phyloP scores from a whole-genome alignment of 2,113 vertebrate genomes.

The Ciconia maguari region DNA sequence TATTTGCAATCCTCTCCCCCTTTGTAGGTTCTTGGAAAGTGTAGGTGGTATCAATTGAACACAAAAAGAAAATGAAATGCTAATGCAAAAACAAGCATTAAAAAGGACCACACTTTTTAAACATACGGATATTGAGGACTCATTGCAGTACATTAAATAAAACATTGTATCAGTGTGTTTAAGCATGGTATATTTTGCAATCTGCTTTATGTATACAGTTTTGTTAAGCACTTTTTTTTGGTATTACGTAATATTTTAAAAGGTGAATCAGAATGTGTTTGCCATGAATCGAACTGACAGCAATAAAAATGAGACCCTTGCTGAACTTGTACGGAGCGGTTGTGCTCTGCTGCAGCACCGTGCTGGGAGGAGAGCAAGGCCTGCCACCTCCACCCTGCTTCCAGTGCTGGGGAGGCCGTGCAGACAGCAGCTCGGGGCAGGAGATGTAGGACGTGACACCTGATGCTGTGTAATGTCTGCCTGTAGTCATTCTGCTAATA shows the following conservation, averaged over 20 bases:
- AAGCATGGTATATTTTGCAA: not conserved
- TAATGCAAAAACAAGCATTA: not conserved
- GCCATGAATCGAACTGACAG: no score
- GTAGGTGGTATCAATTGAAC: not conserved
- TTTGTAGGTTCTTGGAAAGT: not conserved
- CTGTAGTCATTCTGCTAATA: not conserved
- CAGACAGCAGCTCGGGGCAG: fast-evolving
- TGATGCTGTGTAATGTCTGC: not conserved
- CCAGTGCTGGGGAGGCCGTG: not conserved
- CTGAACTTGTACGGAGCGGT: not conserved
- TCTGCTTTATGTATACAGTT: not conserved
- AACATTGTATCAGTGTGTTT: not conserved
- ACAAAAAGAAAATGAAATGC: not conserved
- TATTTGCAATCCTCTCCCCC: not conserved
- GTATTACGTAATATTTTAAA: not conserved
- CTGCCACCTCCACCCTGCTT: not conserved
- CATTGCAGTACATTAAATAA: not conserved
- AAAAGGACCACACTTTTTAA: not conserved
- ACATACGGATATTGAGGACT: not conserved
- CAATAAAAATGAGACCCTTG: not conserved
- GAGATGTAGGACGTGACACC: fast-evolving
- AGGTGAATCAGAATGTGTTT: not conserved
- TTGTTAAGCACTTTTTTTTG: not conserved
- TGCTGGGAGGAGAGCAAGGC: not conserved
- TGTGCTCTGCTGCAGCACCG: not conserved